Evolutionary conservation across 1,140 invertebrate genomes (phyloP), one percentile per base, ranked within the genome.

Genomic region (Drosophila bipectinata): DNA sequence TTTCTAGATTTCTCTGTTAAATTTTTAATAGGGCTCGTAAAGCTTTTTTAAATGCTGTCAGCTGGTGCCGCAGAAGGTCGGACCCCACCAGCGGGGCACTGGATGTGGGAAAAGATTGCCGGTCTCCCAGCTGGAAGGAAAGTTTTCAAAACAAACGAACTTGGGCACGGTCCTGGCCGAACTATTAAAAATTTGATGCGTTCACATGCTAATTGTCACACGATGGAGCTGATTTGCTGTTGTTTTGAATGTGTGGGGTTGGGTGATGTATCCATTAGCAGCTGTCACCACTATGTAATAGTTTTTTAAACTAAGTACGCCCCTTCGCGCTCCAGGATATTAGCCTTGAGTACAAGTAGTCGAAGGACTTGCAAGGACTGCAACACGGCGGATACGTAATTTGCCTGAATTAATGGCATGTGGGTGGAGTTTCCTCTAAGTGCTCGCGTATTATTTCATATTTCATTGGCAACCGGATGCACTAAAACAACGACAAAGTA

Each of bases 381-480:
- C 64, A 62, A 63, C 49, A 18, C 2, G 53, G 48, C 59, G 60
- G 28, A 41, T 72, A 41, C 51, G 49, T 62, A 55, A 72, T 61
- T 0, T 28, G 18, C 28, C 28, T n/a, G 14, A 15, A 54, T 44
- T 41, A 41, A 49, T 56, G 30, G 62, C 34, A 34, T n/a, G 14
- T 34, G 32, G 68, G 44, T 30, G 49, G 41, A 34, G 39, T 57
- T 68, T 68, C 48, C 59, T 49, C 45, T 44, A 63, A 72, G 59
- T 77, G 54, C 55, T 57, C 47, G 59, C 56, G 59, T 53, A 66
- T 62, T 73, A 68, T 80, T 80, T 84, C 81, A 73, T 85, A 80
- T 80, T 73, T 72, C 75, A 77, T 85, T 83, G 75, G 79, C 75
- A 72, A 64, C 52, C 77, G 61, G 62, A 84, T 58, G 64, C 66